Evolutionary conservation across 2,888 invertebrate species (phyloP).

Genomic region (Bursaphelenchus okinawaensis): DNA sequence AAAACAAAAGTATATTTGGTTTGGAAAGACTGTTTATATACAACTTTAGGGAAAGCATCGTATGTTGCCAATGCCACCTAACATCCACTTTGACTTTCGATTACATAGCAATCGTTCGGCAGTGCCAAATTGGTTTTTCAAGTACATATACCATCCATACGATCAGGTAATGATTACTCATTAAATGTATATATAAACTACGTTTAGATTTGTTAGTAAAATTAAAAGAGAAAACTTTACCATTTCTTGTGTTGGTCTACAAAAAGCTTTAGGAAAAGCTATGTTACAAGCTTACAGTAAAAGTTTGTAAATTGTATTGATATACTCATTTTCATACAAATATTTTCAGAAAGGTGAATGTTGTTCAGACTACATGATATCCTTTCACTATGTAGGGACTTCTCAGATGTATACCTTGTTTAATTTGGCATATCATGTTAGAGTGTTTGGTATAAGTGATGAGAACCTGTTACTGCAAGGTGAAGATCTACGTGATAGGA

Average conservation of each 20-base stretch:
- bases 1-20: too few relatives aligned
- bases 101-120: neutral
- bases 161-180: constrained; percentile 69
- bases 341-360: constrained; percentile 60
- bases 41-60: neutral
- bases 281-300: too few relatives aligned
- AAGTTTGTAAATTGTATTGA: too few relatives aligned
- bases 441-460: constrained; percentile 63
- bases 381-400: constrained; percentile 82
- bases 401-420: constrained; percentile 85
- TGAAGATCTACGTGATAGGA: too few relatives aligned
- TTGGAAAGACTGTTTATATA: too few relatives aligned
- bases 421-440: constrained; percentile 83
- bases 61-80: neutral
- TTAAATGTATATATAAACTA: neutral
- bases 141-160: constrained; percentile 80
- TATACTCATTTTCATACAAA: neutral
- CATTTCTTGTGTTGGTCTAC: too few relatives aligned
- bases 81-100: neutral
- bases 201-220: too few relatives aligned
- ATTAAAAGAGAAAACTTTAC: too few relatives aligned
- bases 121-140: constrained; percentile 73
- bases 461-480: neutral
- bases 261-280: too few relatives aligned
- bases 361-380: constrained; percentile 83